Conservation (phyloP, 2,113 vertebrate species). For the Camarhynchus parvulus region DNA sequence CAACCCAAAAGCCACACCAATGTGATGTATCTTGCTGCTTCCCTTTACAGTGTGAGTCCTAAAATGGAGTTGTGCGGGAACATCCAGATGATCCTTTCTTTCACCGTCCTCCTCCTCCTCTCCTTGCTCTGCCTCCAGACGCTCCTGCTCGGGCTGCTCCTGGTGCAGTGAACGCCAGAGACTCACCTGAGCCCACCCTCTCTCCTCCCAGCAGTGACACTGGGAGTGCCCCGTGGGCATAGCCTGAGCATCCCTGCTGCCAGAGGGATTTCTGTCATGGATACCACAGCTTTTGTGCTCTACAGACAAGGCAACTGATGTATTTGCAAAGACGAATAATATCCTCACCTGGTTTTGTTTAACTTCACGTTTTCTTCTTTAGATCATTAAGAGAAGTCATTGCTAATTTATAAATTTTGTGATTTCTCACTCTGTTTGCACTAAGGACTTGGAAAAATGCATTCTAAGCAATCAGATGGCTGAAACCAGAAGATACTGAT, state of each 20-base stretch:
- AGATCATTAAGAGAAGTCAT: neutral
- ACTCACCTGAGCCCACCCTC: neutral
- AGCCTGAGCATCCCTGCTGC: neutral
- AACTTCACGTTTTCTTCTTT: neutral
- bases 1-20: neutral
- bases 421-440: neutral
- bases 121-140: neutral
- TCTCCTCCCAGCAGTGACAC: neutral
- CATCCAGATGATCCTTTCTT: neutral
- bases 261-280: neutral
- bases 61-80: neutral
- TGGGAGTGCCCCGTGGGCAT: neutral
- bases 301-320: neutral
- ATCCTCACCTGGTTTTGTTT: neutral
- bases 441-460: neutral
- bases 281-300: neutral
- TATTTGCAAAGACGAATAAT: neutral
- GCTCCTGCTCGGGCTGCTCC: neutral
- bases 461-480: neutral
- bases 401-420: neutral
- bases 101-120: neutral
- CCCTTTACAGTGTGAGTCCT: accelerated
- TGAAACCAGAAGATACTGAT: neutral
- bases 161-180: accelerated
- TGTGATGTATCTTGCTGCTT: accelerated